Evolutionary conservation across 2,888 invertebrate genomes (phyloP).

Genomic region (Idaea straminata): DNA sequence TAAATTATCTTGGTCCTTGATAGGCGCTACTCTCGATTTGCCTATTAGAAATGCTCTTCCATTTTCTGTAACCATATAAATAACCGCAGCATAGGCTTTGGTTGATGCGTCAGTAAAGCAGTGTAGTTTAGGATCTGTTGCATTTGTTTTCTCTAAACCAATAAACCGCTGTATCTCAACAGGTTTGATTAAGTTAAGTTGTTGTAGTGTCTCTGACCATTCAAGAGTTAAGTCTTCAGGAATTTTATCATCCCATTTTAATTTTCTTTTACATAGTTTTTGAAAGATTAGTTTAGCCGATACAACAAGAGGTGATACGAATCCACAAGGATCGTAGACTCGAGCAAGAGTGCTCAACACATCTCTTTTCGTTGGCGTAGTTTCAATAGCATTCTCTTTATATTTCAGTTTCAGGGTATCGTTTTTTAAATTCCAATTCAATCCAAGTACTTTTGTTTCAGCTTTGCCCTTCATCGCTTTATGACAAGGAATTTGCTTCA

Average conservation of each 20-base stretch:
- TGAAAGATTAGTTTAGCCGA: constrained; percentile 16
- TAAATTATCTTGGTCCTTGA: constrained; percentile 15
- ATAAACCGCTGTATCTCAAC: no score
- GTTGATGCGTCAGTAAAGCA: constrained; percentile 3
- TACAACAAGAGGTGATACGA: constrained; percentile 10
- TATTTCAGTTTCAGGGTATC: not conserved
- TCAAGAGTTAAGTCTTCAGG: not conserved
- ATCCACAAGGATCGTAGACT: constrained; percentile 23
- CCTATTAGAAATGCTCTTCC: constrained; percentile 17
- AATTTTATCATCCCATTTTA: constrained; percentile 14
- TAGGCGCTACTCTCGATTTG: constrained; percentile 15
- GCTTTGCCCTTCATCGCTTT: constrained; percentile 1
- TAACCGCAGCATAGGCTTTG: not conserved
- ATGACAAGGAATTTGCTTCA: no score
- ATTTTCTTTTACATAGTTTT: no score
- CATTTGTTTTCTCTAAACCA: no score
- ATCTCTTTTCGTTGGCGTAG: no score
- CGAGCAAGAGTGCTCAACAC: not conserved
- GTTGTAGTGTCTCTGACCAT: not conserved
- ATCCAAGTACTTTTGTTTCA: not conserved
- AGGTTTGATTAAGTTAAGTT: no score
- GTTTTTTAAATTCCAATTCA: not conserved
- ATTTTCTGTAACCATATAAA: not conserved
- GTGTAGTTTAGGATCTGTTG: constrained; percentile 3
- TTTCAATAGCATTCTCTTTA: not conserved